Evolutionary conservation across 2,113 vertebrate species (phyloP), one percentile per base, ranked within the genome.

Genomic region (Chaetodon trifascialis): DNA sequence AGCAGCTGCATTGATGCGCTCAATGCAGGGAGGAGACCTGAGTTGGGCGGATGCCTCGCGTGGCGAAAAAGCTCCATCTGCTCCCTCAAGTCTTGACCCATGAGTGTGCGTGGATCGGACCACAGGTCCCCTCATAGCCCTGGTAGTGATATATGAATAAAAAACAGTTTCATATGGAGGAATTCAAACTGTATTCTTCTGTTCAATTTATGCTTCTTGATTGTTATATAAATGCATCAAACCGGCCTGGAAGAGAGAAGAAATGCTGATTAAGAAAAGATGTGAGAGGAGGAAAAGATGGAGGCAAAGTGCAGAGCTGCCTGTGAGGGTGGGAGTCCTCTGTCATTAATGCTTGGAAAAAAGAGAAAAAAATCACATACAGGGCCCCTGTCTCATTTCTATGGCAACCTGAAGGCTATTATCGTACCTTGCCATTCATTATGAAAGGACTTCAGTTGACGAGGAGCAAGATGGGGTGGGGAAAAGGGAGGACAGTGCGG

Each of bases 371-470:
- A 95, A 95, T 95, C 96, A 96, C 95, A 96, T 96, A 96, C 95
- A 96, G 96, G 90, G 96, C 95, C 96, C 95, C 95, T 95, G 97
- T 98, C 97, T 98, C 94, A 97, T 99, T 98, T 95, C 97, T 95
- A 97, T 97, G 96, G 97, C 65, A 97, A 99, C 97, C 94, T 92
- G 93, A 96, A 94, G 96, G 95, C 97, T 96, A 99, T 99, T 99
- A 98, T 97, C 95, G 94, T 96, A 98, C 97, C 96, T 98, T 97
- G 97, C 97, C 96, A 98, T 99, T 99, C 97, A 98, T 98, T 96
- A 97, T 97, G 96, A 98, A 97, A 96, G 96, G 96, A 97, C 95
- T 96, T 95, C 93, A 95, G 96, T 96, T 97, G 97, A 97, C 93
- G 95, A 96, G 96, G 95, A 96, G 95, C 90, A 91, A 95, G 93